These are phyloP conservation scores for Gambelia wislizenii DNA, from an alignment of 2,797 vertebrate genomes.

Conservation along the genomic window DNA sequence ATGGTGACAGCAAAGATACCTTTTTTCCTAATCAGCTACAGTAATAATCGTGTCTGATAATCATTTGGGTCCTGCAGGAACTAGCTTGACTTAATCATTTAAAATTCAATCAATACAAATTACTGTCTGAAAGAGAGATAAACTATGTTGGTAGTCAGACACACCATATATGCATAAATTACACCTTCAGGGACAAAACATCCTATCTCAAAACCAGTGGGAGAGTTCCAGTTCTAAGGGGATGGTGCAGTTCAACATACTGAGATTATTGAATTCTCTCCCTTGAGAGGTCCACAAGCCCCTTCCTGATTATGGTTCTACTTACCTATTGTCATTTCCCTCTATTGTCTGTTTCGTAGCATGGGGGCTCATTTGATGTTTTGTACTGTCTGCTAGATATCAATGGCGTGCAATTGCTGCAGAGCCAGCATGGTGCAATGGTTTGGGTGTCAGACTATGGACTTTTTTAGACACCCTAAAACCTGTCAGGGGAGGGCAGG, in stretches of 20 bases:
- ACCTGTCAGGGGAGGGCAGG: no score
- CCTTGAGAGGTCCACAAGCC: not conserved
- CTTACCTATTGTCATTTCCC: not conserved
- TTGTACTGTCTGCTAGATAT: not conserved
- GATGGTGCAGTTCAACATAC: not conserved
- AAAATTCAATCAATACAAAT: constrained; percentile 81
- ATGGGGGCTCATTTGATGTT: not conserved
- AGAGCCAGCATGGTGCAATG: not conserved
- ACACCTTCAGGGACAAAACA: not conserved
- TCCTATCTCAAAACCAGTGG: not conserved
- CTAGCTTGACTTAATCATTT: constrained; percentile 76
- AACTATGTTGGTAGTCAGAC: not conserved
- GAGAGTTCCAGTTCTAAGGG: not conserved
- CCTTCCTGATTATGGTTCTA: not conserved
- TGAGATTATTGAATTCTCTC: not conserved
- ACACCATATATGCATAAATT: not conserved
- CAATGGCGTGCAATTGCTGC: not conserved
- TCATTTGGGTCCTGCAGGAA: constrained; percentile 80
- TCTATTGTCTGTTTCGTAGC: not conserved
- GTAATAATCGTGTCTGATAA: not conserved
- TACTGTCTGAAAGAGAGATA: constrained; percentile 78
- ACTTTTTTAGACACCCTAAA: no score
- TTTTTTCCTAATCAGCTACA: not conserved
- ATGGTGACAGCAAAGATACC: not conserved
- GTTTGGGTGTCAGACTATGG: no score